These are phyloP conservation scores for Semicossyphus pulcher DNA, from an alignment of 2,113 vertebrate genomes.

Conservation along the genomic window DNA sequence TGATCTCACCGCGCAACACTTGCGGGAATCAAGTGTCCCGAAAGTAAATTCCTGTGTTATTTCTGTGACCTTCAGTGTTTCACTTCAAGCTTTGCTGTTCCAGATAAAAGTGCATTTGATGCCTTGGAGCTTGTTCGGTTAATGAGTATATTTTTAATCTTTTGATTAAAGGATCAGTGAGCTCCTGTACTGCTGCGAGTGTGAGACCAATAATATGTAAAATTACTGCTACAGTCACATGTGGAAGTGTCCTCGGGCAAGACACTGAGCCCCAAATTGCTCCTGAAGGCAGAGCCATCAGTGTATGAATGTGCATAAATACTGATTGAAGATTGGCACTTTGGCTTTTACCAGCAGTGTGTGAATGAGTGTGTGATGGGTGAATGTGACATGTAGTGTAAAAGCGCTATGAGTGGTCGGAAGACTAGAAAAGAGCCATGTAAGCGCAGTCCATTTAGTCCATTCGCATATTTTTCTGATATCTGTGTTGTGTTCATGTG, in stretches of 20 bases:
- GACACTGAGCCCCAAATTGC: too few species aligned
- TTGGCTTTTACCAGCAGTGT: too few species aligned
- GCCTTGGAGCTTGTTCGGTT: conserved; percentile 25
- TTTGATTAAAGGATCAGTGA: conserved; percentile 18
- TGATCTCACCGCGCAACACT: conserved; percentile 3
- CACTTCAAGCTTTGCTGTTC: conserved; percentile 3
- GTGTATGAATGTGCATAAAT: too few species aligned
- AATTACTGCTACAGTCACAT: too few species aligned
- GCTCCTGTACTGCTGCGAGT: neutral
- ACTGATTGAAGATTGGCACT: too few species aligned
- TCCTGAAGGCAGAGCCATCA: too few species aligned
- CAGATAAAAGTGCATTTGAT: conserved; percentile 1
- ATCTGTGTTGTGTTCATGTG: conserved; percentile 12
- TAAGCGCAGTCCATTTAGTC: too few species aligned
- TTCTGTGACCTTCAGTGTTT: conserved; percentile 43
- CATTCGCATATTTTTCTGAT: neutral
- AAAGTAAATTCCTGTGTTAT: conserved; percentile 23
- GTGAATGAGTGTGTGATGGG: too few species aligned
- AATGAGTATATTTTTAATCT: conserved; percentile 27
- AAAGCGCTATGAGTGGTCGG: too few species aligned
- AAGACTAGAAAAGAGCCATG: too few species aligned
- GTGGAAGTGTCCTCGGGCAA: too few species aligned
- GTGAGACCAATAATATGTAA: neutral
- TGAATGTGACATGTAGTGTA: too few species aligned
- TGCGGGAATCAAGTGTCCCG: conserved; percentile 13